phyloP scores from a whole-genome alignment of 2,113 vertebrate genomes.

The Bungarus multicinctus region DNA sequence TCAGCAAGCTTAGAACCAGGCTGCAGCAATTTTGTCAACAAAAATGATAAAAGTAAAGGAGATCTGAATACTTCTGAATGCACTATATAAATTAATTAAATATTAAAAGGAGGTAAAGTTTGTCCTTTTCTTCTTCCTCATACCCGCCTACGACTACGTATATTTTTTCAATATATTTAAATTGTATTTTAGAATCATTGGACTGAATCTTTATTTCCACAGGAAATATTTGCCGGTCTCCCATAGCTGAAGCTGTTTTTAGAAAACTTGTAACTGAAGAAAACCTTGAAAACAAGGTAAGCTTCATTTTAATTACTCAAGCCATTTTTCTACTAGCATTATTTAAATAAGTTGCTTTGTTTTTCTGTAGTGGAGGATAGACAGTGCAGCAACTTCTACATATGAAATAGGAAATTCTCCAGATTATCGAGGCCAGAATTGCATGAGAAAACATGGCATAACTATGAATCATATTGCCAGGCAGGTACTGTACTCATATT shows the following conservation, averaged over 20 bases:
- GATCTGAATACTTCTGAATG: too few relatives aligned
- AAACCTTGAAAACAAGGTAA: slow-evolving; percentile 81
- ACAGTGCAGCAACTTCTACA: slow-evolving; percentile 95
- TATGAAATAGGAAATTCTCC: slow-evolving; percentile 96
- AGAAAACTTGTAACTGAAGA: slow-evolving; percentile 84
- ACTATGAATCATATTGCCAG: slow-evolving; percentile 88
- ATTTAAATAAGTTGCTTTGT: slow-evolving; percentile 58
- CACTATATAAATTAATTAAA: neutral
- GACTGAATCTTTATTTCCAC: slow-evolving; percentile 46
- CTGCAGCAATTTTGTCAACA: too few relatives aligned
- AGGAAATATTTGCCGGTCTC: slow-evolving; percentile 97
- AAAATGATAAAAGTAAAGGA: too few relatives aligned
- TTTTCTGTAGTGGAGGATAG: slow-evolving; percentile 93
- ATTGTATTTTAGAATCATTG: slow-evolving; percentile 7
- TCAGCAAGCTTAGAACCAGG: too few relatives aligned
- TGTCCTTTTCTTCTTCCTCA: neutral
- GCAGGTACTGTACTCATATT: slow-evolving; percentile 83
- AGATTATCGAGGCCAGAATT: slow-evolving; percentile 89
- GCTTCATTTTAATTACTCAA: slow-evolving; percentile 23
- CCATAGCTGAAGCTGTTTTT: slow-evolving; percentile 96
- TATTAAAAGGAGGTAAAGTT: neutral
- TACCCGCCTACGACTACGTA: too few relatives aligned
- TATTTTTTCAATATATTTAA: neutral
- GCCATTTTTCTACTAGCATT: slow-evolving; percentile 22
- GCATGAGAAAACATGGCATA: slow-evolving; percentile 90